Base-by-base conservation (phyloP, 1,140 invertebrate species). In the Luehdorfia chinensis region DNA sequence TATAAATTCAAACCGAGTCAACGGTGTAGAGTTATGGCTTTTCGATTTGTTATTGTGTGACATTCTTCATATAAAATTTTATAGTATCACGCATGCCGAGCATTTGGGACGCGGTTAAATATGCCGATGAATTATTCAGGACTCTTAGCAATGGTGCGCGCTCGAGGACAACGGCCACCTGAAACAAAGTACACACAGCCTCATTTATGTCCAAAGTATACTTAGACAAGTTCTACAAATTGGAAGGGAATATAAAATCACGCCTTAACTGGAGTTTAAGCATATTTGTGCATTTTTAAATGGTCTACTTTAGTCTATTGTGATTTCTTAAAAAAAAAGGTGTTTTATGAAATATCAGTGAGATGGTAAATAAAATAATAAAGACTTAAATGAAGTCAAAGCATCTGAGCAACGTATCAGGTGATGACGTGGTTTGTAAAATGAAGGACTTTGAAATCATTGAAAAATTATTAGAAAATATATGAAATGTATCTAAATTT, bases 91-190 rank as follows among this genome's bases (percentile, higher is more conserved):
- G 59, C 59, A 62, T 55, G 56, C 50, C 30, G 27, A 47, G 52
- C 43, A 60, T 64, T 60, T 47, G 57, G 63, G 64, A 60, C 61
- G 49, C 59, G 60, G 66, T 67, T 75, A 75, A 80, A 80, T 80
- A 80, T 76, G 57, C 61, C 55, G 49, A 66, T 81, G 75, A 84
- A 84, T 81, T 52, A 81, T 84, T 84, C 77, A 84, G 59, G 47
- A 69, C 63, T 66, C 74, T 80, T 79, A 72, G 66, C 65, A 50
- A 41, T 61, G 59, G 41, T 57, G 50, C n/a, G n/a, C n/a, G n/a
- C n/a, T n/a, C n/a, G 49, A 61, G 46, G 62, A 69, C 59, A 60
- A 61, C 59, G 62, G 52, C 61, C 77, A 84, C 77, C 80, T 84
- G 80, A 56, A 84, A 81, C 76, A 84, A 80, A 79, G 62, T 79